These are phyloP conservation scores for Semotilus atromaculatus DNA, from an alignment of 2,797 vertebrate genomes.

Conservation along the genomic window DNA sequence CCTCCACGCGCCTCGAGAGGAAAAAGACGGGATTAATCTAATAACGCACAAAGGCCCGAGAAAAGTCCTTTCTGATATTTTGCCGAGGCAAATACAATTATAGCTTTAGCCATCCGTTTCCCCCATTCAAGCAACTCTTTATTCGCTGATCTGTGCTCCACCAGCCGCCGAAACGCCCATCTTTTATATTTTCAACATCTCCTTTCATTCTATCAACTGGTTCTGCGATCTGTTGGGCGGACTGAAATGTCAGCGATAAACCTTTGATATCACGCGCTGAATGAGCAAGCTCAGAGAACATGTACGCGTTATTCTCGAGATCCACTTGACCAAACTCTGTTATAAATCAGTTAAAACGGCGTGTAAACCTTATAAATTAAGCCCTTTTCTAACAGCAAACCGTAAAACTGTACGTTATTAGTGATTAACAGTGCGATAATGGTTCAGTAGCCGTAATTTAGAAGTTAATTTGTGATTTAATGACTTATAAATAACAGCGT, in stretches of 20 bases:
- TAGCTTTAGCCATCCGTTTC: constrained; percentile 84
- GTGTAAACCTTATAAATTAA: not conserved
- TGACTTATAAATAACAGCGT: constrained; percentile 67
- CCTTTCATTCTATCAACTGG: constrained; percentile 75
- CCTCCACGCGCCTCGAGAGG: constrained; percentile 97
- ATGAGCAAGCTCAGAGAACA: constrained; percentile 33
- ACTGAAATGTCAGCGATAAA: constrained; percentile 59
- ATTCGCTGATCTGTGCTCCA: constrained; percentile 77
- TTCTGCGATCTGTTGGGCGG: constrained; percentile 61
- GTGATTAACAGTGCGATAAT: constrained; percentile 79
- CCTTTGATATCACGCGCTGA: constrained; percentile 47
- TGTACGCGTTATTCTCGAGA: not conserved
- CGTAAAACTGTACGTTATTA: constrained; percentile 49
- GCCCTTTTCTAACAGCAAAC: constrained; percentile 52
- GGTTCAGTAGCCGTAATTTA: constrained; percentile 66
- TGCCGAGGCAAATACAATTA: constrained; percentile 98
- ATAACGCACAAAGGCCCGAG: constrained; percentile 96
- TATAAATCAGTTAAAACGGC: constrained; percentile 46
- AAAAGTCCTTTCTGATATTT: constrained; percentile 94
- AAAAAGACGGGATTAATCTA: constrained; percentile 95
- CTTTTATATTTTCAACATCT: constrained; percentile 80
- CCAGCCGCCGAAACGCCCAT: constrained; percentile 74
- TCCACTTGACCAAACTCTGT: constrained; percentile 17
- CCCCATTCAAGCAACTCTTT: constrained; percentile 85
- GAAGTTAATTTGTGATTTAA: constrained; percentile 72